Evolutionary conservation across 2,888 invertebrate species (phyloP).

Genomic region (Sthenelais limicola): DNA sequence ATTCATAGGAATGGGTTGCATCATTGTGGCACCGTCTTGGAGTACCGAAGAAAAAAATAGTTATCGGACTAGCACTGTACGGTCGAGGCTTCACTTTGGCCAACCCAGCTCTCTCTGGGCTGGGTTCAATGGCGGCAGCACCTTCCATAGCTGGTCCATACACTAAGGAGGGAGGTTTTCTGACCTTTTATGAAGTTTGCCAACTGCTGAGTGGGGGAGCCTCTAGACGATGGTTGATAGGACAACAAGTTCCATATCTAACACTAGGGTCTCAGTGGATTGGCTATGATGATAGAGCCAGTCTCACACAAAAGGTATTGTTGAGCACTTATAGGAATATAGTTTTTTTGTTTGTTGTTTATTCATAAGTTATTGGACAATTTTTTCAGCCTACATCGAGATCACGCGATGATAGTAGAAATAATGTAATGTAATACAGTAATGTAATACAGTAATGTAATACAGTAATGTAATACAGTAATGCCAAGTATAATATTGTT

Average conservation of each 20-base stretch:
- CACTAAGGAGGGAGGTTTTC: neutral
- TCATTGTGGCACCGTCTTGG: neutral
- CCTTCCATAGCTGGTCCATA: neutral
- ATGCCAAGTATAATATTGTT: too few relatives aligned
- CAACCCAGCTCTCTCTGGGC: neutral
- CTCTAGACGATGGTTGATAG: neutral
- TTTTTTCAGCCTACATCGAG: too few relatives aligned
- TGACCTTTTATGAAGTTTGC: slow-evolving; percentile 3
- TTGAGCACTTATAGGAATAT: too few relatives aligned
- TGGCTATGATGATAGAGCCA: slow-evolving; percentile 18
- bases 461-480: too few relatives aligned
- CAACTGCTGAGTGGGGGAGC: neutral
- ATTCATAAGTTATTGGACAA: too few relatives aligned
- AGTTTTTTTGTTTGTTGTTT: too few relatives aligned
- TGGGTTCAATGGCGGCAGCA: neutral
- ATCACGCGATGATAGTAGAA: too few relatives aligned
- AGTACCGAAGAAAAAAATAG: neutral
- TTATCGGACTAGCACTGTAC: slow-evolving; percentile 3
- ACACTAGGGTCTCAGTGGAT: slow-evolving; percentile 7
- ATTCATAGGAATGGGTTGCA: slow-evolving; percentile 13
- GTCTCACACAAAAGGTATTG: slow-evolving; percentile 17
- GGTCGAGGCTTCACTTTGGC: neutral
- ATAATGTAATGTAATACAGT: too few relatives aligned
- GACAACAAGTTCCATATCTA: slow-evolving; percentile 1
- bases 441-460: too few relatives aligned